Evolutionary conservation across 2,888 invertebrate species (phyloP).

Genomic region (Hypsopygia costalis): DNA sequence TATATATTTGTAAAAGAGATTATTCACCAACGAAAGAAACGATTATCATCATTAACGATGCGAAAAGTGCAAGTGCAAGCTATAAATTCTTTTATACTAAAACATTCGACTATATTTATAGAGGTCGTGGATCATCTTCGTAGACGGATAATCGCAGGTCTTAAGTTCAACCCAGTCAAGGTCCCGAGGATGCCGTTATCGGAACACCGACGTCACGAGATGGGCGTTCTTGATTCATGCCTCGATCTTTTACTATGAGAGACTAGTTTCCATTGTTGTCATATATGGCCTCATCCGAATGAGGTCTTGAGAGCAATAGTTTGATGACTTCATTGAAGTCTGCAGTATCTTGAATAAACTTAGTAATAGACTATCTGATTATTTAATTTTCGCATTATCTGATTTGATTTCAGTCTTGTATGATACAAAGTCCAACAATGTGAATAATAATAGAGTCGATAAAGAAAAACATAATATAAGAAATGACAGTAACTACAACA

Average conservation of each 20-base stretch:
- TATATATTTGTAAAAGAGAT: no score
- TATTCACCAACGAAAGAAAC: no score
- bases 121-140: conserved; percentile 3
- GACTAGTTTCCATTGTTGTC: conserved; percentile 27
- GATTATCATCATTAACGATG: no score
- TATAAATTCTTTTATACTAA: no score
- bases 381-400: no score
- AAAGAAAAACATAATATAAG: no score
- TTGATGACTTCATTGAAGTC: not conserved
- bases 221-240: conserved; percentile 35
- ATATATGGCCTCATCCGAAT: conserved; percentile 4
- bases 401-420: no score
- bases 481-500: no score
- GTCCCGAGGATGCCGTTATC: conserved; percentile 69
- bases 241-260: no score
- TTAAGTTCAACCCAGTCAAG: conserved; percentile 63
- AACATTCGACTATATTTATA: not conserved
- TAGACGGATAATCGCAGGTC: conserved; percentile 28
- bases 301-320: not conserved
- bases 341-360: not conserved
- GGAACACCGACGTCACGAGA: conserved; percentile 69
- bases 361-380: not conserved
- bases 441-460: no score
- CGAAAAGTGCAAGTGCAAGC: no score
- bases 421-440: no score